A percentile compares a stretch with the other conserved stretches of the same genome.
Conservation (phyloP, 64 coral and sea anemone genomes). For the Montipora sp. region DNA sequence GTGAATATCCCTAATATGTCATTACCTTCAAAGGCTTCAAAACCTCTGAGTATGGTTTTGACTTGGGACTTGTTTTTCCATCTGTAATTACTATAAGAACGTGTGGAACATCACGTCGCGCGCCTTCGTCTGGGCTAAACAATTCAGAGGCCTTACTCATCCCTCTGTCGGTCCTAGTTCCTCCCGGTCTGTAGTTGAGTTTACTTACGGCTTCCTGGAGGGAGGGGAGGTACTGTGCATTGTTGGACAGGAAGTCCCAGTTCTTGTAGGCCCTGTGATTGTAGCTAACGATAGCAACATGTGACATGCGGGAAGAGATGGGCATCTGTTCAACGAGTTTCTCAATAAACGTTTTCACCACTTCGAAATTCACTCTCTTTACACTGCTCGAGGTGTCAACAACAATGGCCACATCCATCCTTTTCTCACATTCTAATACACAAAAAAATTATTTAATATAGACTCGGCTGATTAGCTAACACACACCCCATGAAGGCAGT, state of each 20-base stretch:
- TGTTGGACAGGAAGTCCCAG: slow-evolving; percentile 33
- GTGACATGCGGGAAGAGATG: background rate
- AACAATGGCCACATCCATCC: slow-evolving; percentile 59
- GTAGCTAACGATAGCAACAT: slow-evolving; percentile 40
- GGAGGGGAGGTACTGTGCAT: background rate
- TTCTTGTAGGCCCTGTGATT: slow-evolving; percentile 29
- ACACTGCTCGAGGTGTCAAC: slow-evolving; percentile 63
- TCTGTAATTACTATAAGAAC: slow-evolving; percentile 48
- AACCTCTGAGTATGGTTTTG: background rate
- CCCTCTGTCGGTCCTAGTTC: slow-evolving; percentile 46
- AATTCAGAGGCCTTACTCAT: background rate
- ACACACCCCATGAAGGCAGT: no score
- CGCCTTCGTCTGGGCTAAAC: background rate
- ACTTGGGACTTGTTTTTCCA: slow-evolving; percentile 33
- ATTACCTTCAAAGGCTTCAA: slow-evolving; percentile 20
- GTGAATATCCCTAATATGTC: background rate
- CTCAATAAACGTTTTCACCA: slow-evolving; percentile 14
- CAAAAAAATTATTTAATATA: background rate
- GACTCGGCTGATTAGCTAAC: background rate
- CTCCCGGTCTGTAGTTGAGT: slow-evolving; percentile 34
- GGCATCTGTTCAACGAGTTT: slow-evolving; percentile 7
- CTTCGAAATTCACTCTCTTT: background rate
- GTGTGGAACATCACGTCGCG: background rate
- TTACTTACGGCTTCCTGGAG: background rate
- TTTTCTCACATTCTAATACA: background rate